Evolutionary conservation across 2,888 invertebrate species (phyloP), one percentile per base, ranked within the genome.

Genomic region (Clepsis dumicolana): DNA sequence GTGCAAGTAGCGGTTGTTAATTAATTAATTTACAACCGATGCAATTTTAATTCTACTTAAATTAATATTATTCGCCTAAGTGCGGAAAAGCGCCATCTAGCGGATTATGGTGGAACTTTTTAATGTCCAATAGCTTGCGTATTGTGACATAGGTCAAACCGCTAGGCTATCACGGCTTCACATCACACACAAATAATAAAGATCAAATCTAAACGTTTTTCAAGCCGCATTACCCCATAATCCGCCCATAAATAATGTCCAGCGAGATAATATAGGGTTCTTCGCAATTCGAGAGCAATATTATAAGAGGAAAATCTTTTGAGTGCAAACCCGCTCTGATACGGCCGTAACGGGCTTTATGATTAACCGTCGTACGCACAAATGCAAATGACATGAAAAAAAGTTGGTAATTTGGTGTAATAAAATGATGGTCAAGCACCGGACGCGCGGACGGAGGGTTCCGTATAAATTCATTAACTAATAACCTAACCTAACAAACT

Each of bases 321-420:
- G 48, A 48, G 48, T 44, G 16, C 16, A 18, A 48, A 4, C 41
- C 16, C 18, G 21, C 0, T 10, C 18, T 48, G 48, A 48, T 18
- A 44, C 7, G 48, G 48, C 0, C 21, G 21, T 48, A 48, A 21
- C 12, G 48, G 18, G 32, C 53, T 27, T 52, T 32, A 54, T 54
- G 32, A 54, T 32, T 54, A 32, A 54, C 25, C 18, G 32, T 16
- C 18, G 18, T 10, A 29, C 29, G 32, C 12, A 54, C 21, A 48
- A 48, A 48, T 48, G 48, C 48, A 48, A 48, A 48, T 48, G 18
- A 48, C 21, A 21, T 12, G 48, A 21, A 21, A 48, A 48, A 48
- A 48, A 21, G 3, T 48, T 48, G 48, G 48, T 48, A 21, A 48
- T 48, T 48, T 21, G 48, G 48, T 21, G n/a, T 52, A 52, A 52